These are phyloP conservation scores for Zoanthus solanderi DNA, from an alignment of 92 coral and sea anemone species.

Conservation along the genomic window DNA sequence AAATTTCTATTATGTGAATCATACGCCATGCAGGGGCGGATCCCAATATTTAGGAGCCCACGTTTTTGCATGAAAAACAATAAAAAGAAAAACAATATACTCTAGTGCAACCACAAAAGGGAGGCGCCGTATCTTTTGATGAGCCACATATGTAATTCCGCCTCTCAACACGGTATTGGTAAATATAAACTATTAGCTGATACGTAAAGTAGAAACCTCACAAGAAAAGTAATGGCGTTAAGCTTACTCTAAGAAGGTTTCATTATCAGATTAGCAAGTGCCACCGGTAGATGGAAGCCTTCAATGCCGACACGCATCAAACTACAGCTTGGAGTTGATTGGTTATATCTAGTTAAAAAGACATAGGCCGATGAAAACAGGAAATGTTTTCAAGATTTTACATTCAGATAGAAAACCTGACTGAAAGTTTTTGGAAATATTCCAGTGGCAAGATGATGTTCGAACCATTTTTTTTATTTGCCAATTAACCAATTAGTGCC, in stretches of 20 bases:
- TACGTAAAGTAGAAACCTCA: background rate
- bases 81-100: no score
- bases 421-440: background rate
- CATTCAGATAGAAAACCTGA: background rate
- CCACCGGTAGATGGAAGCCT: background rate
- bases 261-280: background rate
- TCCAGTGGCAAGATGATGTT: background rate
- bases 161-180: background rate
- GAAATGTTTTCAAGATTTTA: constrained; percentile 11
- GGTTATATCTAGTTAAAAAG: background rate
- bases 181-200: background rate
- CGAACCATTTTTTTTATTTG: no score
- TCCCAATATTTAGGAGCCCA: no score
- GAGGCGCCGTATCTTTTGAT: no score
- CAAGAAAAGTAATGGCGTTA: background rate
- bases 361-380: background rate
- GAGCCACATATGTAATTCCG: no score
- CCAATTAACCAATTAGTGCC: no score
- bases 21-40: no score
- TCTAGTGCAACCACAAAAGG: no score
- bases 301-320: constrained; percentile 25
- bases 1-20: no score
- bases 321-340: constrained; percentile 24
- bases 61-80: no score
- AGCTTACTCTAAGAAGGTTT: background rate